Conservation (phyloP, 2,113 vertebrate genomes). For the Ariopsis seemanni region DNA sequence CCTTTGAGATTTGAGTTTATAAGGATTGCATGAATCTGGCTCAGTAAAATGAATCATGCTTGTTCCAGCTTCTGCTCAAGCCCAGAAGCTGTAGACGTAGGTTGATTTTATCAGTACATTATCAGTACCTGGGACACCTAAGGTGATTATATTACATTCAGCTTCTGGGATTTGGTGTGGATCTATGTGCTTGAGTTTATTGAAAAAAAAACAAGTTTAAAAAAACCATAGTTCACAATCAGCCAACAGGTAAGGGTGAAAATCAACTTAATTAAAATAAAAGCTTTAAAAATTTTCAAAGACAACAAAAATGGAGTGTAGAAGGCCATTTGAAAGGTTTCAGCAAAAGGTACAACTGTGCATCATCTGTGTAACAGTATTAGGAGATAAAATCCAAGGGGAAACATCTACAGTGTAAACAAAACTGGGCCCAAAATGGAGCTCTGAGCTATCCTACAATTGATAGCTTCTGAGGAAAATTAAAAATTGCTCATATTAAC, state of each 20-base stretch:
- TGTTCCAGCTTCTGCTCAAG: neutral
- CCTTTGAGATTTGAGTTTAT: neutral
- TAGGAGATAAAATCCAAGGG: neutral
- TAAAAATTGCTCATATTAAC: neutral
- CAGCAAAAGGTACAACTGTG: neutral
- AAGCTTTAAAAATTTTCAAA: neutral
- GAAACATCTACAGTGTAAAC: neutral
- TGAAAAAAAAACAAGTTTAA: too few relatives aligned
- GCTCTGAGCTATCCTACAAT: neutral
- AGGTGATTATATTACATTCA: neutral
- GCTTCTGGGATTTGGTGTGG: neutral
- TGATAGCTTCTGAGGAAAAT: neutral
- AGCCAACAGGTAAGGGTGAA: neutral
- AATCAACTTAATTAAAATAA: neutral
- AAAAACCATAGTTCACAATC: neutral
- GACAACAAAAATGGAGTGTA: neutral
- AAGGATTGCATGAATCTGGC: neutral
- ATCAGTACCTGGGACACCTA: neutral
- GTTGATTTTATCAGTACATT: neutral
- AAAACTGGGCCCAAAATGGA: neutral
- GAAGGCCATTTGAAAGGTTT: neutral
- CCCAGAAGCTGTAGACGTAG: neutral
- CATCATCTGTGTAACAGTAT: neutral
- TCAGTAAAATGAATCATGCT: neutral
- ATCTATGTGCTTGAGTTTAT: neutral